These are phyloP conservation scores for Adineta ricciae DNA, from an alignment of 2,888 invertebrate genomes.

Conservation along the genomic window DNA sequence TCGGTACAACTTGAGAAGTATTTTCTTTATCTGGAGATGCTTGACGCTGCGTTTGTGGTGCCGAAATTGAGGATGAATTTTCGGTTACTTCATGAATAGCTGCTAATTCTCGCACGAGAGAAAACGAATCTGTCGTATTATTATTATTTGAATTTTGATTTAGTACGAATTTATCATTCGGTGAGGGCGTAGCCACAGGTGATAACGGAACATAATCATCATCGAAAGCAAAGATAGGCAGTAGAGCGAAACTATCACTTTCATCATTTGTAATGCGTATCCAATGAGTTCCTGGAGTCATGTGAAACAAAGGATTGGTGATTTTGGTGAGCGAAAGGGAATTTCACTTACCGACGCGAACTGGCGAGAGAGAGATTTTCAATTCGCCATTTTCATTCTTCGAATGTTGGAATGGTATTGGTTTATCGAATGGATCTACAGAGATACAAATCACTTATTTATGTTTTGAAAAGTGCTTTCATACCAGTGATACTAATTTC, in stretches of 20 bases:
- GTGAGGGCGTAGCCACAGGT: background rate
- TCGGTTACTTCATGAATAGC: background rate
- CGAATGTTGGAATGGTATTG: background rate
- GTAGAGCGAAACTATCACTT: background rate
- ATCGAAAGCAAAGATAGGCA: constrained; percentile 8
- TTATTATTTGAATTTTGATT: background rate
- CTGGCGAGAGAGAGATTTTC: background rate
- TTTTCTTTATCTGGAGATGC: background rate
- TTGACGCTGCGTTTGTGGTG: background rate
- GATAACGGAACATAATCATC: constrained; percentile 5
- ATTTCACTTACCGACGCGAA: background rate
- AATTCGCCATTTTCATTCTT: background rate
- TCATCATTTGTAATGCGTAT: background rate
- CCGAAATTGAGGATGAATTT: background rate
- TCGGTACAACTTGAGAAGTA: background rate
- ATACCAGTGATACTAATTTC: background rate
- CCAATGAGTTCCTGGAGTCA: background rate
- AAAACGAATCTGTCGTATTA: background rate
- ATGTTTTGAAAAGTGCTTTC: too few relatives aligned
- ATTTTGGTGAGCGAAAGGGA: too few relatives aligned
- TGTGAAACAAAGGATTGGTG: too few relatives aligned
- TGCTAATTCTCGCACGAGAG: background rate
- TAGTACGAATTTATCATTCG: background rate
- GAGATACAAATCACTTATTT: too few relatives aligned
- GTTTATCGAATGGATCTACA: constrained; percentile 11